Evolutionary conservation across 2,797 vertebrate genomes (phyloP), one percentile per base, ranked within the genome.

Genomic region (Odontamblyopus lacepedii): DNA sequence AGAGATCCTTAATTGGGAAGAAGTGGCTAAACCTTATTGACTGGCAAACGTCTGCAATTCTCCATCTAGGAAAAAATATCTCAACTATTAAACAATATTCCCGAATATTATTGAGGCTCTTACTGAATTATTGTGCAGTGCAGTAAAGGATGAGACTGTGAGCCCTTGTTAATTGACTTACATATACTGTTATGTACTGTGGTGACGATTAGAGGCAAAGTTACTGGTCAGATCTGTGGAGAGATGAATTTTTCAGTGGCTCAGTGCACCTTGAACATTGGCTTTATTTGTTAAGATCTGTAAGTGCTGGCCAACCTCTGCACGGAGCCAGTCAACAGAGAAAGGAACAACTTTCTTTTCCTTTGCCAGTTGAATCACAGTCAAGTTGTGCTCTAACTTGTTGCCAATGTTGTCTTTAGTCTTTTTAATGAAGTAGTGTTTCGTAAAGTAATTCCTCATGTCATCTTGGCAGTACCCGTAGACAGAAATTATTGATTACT

Each of bases 1-100:
- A 75, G 57, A 75, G 16, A 55, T 63, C 38, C 38, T 77, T 80
- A 64, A 81, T 74, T 73, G 69, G 55, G 74, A 78, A 66, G 62
- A 5, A 55, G 59, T 56, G 78, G 67, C 71, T 75, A 73, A 72
- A 60, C 65, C 15, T 48, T 27, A 30, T 71, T 32, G 9, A 66
- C 59, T 65, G 51, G 38, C 63, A 70, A 63, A 23, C 44, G 13
- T 76, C 30, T 59, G 44, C 27, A 16, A n/a, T 59, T 63, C 70
- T 59, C 15, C 19, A 63, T 0, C 0, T 18, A 70, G 70, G 51
- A 16, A 73, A 60, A 77, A 62, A 51, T 6, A 32, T 41, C 19
- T 19, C 67, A 30, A 70, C 72, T 63, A 44, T 66, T 67, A 38
- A 72, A 35, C 35, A 56, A 13, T n/a, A 13, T 26, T 2, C 30